These are phyloP conservation scores for Paratilapia polleni DNA, from an alignment of 2,113 vertebrate species.

Conservation along the genomic window DNA sequence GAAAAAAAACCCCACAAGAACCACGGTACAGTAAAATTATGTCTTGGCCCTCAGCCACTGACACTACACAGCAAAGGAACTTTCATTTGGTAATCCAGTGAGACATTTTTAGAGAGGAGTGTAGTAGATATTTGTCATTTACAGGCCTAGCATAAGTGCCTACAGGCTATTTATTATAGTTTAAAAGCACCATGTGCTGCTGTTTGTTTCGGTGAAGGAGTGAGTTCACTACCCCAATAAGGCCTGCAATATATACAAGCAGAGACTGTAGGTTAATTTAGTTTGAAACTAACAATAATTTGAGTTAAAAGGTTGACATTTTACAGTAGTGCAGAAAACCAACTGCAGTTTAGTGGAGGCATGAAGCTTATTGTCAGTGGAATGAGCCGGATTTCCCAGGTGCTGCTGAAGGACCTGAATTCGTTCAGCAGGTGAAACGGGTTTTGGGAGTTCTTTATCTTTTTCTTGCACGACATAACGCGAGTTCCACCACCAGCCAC, in stretches of 20 bases:
- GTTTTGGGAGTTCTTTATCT: not conserved
- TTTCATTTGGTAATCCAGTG: not conserved
- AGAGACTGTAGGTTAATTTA: not conserved
- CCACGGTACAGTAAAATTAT: not conserved
- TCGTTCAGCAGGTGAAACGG: not conserved
- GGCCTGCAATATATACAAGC: not conserved
- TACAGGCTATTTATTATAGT: not conserved
- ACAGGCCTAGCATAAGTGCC: not conserved
- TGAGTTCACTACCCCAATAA: not conserved
- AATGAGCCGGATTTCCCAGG: not conserved
- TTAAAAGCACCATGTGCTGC: not conserved
- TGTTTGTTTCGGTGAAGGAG: not conserved
- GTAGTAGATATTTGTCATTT: not conserved
- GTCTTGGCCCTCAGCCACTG: not conserved
- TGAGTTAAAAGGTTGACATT: too few species aligned
- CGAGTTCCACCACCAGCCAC: too few species aligned
- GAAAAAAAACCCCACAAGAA: not conserved
- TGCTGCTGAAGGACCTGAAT: not conserved
- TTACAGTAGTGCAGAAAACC: not conserved
- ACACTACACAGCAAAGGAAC: not conserved
- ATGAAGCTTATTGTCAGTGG: not conserved
- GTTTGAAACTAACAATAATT: too few species aligned
- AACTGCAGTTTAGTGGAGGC: not conserved
- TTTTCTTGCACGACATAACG: not conserved
- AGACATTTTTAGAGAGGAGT: too few species aligned